Evolutionary conservation across 2,797 vertebrate genomes (phyloP).

Genomic region (Esox lucius): DNA sequence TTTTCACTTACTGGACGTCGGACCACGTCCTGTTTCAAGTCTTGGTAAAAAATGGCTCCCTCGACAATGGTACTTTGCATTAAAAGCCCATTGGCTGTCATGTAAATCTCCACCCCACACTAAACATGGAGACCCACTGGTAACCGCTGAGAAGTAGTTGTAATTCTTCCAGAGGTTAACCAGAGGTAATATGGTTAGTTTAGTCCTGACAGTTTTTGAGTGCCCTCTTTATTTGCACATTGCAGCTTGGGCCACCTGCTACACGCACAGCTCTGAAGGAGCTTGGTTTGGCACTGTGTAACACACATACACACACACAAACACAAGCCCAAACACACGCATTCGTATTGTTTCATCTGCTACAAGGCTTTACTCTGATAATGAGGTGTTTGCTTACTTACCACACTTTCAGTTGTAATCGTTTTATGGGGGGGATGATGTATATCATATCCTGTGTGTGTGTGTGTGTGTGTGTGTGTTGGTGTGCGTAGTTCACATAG

Average conservation of each 20-base stretch:
- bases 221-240: conserved; percentile 43
- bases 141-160: conserved; percentile 27
- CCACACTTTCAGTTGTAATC: conserved; percentile 11
- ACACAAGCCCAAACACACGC: conserved; percentile 11
- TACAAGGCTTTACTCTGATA: conserved; percentile 1
- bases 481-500: not conserved
- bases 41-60: conserved; percentile 37
- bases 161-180: conserved; percentile 32
- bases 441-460: conserved; percentile 14
- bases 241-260: conserved; percentile 39
- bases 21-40: conserved; percentile 19
- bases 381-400: not conserved
- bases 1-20: conserved; percentile 24
- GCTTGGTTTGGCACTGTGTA: not conserved
- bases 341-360: conserved; percentile 19
- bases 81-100: conserved; percentile 53
- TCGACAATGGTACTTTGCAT: conserved; percentile 41
- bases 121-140: conserved; percentile 25
- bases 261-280: conserved; percentile 9
- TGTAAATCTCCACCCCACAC: conserved; percentile 46
- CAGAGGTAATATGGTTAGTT: conserved; percentile 8
- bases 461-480: conserved; percentile 13
- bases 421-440: not conserved
- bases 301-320: conserved; percentile 14
- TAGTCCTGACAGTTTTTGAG: conserved; percentile 40